Base-by-base conservation (phyloP, 2,888 invertebrate genomes). In the Uloborus plumipes region DNA sequence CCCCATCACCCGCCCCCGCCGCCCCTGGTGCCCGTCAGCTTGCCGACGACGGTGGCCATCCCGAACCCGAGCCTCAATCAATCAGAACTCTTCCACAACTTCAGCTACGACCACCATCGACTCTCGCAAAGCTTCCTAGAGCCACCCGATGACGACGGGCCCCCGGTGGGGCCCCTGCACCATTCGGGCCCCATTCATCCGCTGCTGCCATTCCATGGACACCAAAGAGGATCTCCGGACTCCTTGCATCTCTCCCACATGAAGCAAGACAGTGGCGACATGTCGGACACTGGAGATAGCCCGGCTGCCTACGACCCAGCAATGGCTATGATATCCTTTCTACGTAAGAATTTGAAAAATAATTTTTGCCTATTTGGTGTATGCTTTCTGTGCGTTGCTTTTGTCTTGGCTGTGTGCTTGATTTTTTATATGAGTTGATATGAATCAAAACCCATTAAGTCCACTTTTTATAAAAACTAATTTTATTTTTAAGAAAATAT, bases 241-340 rank as follows among this genome's bases (percentile, higher is more conserved):
- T 85, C 85, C 9, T 65, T 85, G 49, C 80, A 83, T 69, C 74
- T 77, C 14, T 82, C 79, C 26, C 84, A 85, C 58, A 65, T 85
- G 64, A 86, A 86, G 66, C 77, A 81, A 49, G 87, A 86, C 79
- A 92, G 93, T 89, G 94, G 94, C 88, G 95, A 95, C 90, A 94
- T 93, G 89, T 95, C 95, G 87, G 85, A 85, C 72, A 58, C 95
- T 88, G 95, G 93, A 85, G 96, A 96, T 90, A 94, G 95, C 91
- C 84, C 84, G 61, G 93, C 93, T 88, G 93, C 93, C 89, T 96
- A 95, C 92, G 96, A 96, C 90, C 95, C 95, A 90, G 93, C 95
- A 91, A 94, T 95, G 92, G 95, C 95, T 93, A 95, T 95, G 92
- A 95, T 96, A 95, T 96, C 96, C 94, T 96, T 96, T 95, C 93